Conservation (phyloP, 2,113 vertebrate genomes). For the Corythornis vintsioides region DNA sequence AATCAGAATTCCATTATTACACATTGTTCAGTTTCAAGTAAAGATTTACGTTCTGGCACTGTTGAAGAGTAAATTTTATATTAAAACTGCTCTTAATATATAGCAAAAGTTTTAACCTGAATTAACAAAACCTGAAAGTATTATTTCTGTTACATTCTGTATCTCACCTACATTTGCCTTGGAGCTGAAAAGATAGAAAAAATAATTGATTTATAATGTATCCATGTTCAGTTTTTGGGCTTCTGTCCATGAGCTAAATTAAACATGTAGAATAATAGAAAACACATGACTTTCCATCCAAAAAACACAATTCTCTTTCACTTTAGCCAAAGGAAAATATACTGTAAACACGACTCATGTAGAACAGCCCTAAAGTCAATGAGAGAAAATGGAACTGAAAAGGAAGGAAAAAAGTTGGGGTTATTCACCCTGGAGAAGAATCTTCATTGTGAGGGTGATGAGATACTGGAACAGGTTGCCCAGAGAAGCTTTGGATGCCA, state of each 20-base stretch:
- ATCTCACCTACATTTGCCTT: neutral
- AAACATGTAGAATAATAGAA: conserved; percentile 13
- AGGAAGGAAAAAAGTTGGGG: neutral
- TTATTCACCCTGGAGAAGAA: neutral
- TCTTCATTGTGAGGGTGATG: neutral
- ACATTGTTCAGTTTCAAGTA: neutral
- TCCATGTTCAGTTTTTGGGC: neutral
- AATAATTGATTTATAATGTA: neutral
- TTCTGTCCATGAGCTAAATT: conserved; percentile 30
- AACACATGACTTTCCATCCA: conserved; percentile 2
- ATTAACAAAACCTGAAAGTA: neutral
- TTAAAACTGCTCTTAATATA: neutral
- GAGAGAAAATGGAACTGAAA: neutral
- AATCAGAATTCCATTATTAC: neutral
- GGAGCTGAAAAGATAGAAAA: neutral
- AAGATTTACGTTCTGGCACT: neutral
- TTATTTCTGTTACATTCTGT: neutral
- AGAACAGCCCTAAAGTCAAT: neutral
- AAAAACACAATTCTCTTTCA: neutral
- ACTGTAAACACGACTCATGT: neutral
- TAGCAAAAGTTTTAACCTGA: neutral
- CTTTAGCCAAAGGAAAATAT: neutral
- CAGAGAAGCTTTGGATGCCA: neutral
- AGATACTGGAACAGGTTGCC: neutral
- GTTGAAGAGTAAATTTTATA: conserved; percentile 19